Evolutionary conservation across 2,113 vertebrate species (phyloP).

Genomic region (Monopterus albus): DNA sequence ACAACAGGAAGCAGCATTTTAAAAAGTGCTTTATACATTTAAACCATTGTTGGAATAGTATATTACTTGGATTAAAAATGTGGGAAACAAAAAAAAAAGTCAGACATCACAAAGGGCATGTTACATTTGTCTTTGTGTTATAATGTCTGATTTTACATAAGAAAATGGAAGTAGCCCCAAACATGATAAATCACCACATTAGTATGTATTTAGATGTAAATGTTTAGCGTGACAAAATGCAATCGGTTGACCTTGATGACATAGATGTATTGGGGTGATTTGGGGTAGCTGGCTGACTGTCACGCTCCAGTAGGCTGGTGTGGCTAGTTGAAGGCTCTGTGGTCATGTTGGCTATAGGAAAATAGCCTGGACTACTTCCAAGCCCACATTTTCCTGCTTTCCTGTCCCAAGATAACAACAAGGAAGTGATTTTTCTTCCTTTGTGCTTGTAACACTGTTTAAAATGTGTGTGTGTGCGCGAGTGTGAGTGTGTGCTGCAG

Average conservation of each 20-base stretch:
- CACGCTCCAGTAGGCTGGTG: constrained; percentile 61
- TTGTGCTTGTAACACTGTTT: constrained; percentile 53
- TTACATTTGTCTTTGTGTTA: too few species aligned
- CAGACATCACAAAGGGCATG: background rate
- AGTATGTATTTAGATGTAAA: constrained; percentile 56
- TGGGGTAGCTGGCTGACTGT: constrained; percentile 51
- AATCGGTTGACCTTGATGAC: constrained; percentile 78
- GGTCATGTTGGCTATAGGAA: constrained; percentile 46
- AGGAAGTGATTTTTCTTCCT: constrained; percentile 64
- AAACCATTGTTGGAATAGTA: background rate
- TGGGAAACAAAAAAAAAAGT: background rate
- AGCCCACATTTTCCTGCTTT: constrained; percentile 52
- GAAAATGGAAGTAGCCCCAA: constrained; percentile 21
- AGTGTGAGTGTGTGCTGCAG: constrained; percentile 23
- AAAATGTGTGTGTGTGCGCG: constrained; percentile 51
- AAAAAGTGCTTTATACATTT: background rate
- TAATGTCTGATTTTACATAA: constrained; percentile 14
- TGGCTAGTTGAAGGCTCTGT: constrained; percentile 37
- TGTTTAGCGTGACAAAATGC: constrained; percentile 53
- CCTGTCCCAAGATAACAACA: constrained; percentile 44
- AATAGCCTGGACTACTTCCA: constrained; percentile 60
- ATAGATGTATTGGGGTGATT: constrained; percentile 77
- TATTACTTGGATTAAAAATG: background rate
- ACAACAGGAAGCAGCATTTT: too few species aligned
- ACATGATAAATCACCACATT: constrained; percentile 45